Evolutionary conservation across 2,888 invertebrate genomes (phyloP).

Genomic region (Trisateles emortualis): DNA sequence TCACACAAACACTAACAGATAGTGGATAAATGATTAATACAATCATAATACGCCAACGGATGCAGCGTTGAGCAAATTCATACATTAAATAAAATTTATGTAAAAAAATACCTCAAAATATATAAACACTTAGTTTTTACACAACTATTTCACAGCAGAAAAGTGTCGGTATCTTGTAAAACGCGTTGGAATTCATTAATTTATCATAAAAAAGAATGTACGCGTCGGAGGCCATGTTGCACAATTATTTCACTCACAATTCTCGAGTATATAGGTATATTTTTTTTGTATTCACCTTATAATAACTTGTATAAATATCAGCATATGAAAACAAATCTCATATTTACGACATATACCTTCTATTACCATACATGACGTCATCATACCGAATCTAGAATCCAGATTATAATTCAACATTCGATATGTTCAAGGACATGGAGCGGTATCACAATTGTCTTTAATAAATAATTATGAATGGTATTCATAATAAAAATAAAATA

Average conservation of each 20-base stretch:
- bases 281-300: slow-evolving; percentile 19
- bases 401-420: neutral
- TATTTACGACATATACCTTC: slow-evolving; percentile 7
- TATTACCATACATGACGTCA: slow-evolving; percentile 9
- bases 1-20: too few species aligned
- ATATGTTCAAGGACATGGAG: too few species aligned
- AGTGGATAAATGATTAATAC: too few species aligned
- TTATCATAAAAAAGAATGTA: slow-evolving; percentile 26
- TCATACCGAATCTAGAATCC: neutral
- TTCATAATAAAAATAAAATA: too few species aligned
- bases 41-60: too few species aligned
- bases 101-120: too few species aligned
- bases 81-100: too few species aligned
- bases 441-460: too few species aligned
- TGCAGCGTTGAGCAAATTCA: too few species aligned
- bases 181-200: slow-evolving; percentile 23
- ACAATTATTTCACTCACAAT: slow-evolving; percentile 29
- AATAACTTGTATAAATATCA: slow-evolving; percentile 33
- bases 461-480: too few species aligned
- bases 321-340: slow-evolving; percentile 3
- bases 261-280: too few species aligned
- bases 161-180: slow-evolving; percentile 11
- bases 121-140: neutral
- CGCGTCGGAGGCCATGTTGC: slow-evolving; percentile 28
- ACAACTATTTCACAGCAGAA: neutral